Percentiles rank a stretch among this genome's conserved stretches.
phyloP scores from a whole-genome alignment of 2,113 vertebrate genomes.

The Silurus meridionalis region DNA sequence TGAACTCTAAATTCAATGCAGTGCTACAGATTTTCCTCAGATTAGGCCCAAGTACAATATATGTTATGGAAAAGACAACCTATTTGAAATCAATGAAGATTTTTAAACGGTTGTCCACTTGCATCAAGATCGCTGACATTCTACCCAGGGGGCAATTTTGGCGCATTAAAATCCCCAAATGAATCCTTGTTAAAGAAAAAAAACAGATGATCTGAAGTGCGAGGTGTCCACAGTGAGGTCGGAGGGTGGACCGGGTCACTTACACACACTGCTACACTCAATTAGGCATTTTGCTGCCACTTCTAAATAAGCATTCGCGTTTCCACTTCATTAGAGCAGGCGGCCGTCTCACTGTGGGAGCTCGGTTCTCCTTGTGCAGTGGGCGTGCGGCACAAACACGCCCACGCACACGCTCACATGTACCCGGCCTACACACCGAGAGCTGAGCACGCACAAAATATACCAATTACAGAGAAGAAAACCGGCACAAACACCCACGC shows the following conservation, averaged over 20 bases:
- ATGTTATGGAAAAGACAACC: neutral
- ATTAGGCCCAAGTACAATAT: neutral
- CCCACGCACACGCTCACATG: neutral
- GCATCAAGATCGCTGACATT: neutral
- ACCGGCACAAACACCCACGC: neutral
- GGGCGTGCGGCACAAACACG: constrained; percentile 14
- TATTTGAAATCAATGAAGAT: neutral
- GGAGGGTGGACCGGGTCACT: constrained; percentile 6
- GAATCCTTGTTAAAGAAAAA: neutral
- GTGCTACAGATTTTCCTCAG: neutral
- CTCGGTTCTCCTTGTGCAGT: neutral
- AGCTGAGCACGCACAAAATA: neutral
- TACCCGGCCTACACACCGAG: neutral
- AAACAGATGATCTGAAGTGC: neutral
- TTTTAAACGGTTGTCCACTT: neutral
- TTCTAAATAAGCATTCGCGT: constrained; percentile 44
- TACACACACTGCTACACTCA: constrained; percentile 39
- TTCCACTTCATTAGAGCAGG: constrained; percentile 49
- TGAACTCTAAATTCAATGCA: neutral
- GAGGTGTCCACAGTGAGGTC: neutral
- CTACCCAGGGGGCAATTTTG: neutral
- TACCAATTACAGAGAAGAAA: neutral
- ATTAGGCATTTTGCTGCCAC: constrained; percentile 34
- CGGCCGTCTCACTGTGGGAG: constrained; percentile 30
- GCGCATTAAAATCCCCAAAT: neutral